phyloP scores from a whole-genome alignment of 1,140 invertebrate species.

The Drosophila baimaii region DNA sequence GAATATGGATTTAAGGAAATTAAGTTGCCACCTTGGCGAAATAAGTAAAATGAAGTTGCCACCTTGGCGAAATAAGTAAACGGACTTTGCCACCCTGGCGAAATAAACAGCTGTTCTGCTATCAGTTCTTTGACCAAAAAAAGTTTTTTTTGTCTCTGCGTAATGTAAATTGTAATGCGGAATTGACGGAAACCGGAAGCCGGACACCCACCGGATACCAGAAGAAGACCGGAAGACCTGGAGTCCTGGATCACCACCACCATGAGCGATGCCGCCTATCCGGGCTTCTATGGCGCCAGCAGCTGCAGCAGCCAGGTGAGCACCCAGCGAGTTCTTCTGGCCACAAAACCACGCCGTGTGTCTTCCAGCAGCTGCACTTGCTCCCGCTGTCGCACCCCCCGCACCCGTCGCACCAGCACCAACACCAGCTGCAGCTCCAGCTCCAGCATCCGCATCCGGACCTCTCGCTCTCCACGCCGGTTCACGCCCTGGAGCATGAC shows the following conservation, averaged over 20 bases:
- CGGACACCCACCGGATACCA: slow-evolving; percentile 2
- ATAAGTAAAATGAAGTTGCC: neutral
- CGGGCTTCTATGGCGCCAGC: slow-evolving; percentile 55
- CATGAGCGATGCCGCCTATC: slow-evolving; percentile 69
- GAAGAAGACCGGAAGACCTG: slow-evolving; percentile 22
- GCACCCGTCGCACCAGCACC: slow-evolving; percentile 28
- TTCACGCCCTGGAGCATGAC: slow-evolving; percentile 62
- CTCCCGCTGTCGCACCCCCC: slow-evolving; percentile 32
- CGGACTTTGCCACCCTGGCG: neutral
- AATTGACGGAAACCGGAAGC: slow-evolving; percentile 33
- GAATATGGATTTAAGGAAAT: too few species aligned
- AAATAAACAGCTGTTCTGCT: slow-evolving; percentile 33
- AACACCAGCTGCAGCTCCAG: slow-evolving; percentile 46
- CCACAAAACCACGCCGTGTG: slow-evolving; percentile 46
- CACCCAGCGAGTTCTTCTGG: slow-evolving; percentile 16
- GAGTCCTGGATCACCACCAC: slow-evolving; percentile 9
- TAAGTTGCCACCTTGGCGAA: neutral
- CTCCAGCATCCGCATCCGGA: slow-evolving; percentile 50
- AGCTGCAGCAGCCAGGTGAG: slow-evolving; percentile 22
- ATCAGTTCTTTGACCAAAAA: slow-evolving; percentile 23
- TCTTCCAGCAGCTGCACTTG: slow-evolving; percentile 46
- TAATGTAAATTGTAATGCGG: slow-evolving; percentile 50
- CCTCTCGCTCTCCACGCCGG: slow-evolving; percentile 68
- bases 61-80: neutral
- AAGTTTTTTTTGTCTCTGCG: slow-evolving; percentile 31